These are phyloP conservation scores for Lycophotia porphyrea DNA, from an alignment of 2,888 invertebrate genomes.

Conservation along the genomic window DNA sequence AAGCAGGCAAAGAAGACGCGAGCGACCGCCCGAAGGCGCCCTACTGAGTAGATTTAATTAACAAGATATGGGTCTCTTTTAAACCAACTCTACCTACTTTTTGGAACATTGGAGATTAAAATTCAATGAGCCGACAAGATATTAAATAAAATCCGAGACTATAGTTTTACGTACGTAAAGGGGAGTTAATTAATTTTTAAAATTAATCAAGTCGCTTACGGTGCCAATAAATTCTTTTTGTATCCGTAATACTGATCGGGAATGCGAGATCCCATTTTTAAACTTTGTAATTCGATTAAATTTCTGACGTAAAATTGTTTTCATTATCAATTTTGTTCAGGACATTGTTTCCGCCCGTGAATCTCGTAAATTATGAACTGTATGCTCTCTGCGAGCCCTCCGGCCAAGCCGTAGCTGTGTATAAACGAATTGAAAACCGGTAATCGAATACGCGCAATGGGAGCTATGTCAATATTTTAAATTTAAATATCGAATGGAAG, in stretches of 20 bases:
- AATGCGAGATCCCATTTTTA: conserved; percentile 77
- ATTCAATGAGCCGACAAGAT: conserved; percentile 85
- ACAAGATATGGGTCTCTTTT: conserved; percentile 89
- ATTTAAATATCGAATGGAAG: conserved; percentile 86
- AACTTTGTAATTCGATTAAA: conserved; percentile 83
- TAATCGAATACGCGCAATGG: conserved; percentile 89
- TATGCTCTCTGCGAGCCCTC: conserved; percentile 85
- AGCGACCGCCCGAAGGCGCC: conserved; percentile 83
- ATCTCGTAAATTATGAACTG: conserved; percentile 88
- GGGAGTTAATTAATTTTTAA: conserved; percentile 69
- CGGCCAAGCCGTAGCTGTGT: conserved; percentile 83
- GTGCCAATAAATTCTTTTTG: conserved; percentile 70
- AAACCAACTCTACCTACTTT: conserved; percentile 87
- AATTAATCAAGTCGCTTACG: conserved; percentile 67
- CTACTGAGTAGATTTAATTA: conserved; percentile 89
- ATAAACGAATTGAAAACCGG: conserved; percentile 89
- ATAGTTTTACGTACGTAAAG: conserved; percentile 73
- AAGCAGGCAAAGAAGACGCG: conserved; percentile 79
- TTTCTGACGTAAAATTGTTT: conserved; percentile 87
- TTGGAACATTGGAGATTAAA: conserved; percentile 87
- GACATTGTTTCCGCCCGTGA: conserved; percentile 85
- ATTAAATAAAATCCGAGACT: conserved; percentile 78
- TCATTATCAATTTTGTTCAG: conserved; percentile 87
- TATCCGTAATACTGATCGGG: conserved; percentile 69
- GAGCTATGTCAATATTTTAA: conserved; percentile 88